Conservation (phyloP, 2,797 vertebrate genomes). For the Garrulus glandarius region DNA sequence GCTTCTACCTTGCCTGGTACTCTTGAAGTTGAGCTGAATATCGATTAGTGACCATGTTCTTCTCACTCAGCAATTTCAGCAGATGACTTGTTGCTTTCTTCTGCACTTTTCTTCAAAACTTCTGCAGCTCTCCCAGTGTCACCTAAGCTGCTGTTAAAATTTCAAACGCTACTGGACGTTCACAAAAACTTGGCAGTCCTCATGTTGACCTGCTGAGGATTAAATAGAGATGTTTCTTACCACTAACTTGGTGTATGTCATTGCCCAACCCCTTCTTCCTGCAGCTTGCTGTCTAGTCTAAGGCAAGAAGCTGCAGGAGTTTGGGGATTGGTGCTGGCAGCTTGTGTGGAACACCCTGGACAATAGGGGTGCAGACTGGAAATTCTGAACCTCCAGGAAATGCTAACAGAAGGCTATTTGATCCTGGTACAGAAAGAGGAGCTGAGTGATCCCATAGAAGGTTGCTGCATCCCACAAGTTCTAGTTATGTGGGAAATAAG, state of each 20-base stretch:
- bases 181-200: neutral
- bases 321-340: neutral
- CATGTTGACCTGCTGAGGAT: neutral
- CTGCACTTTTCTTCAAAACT: neutral
- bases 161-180: neutral
- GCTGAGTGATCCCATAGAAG: neutral
- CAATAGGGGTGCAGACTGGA: neutral
- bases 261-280: neutral
- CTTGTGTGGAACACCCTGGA: neutral
- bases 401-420: neutral
- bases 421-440: neutral
- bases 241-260: neutral
- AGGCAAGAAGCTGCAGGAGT: neutral
- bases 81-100: neutral
- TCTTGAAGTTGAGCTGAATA: neutral
- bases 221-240: neutral
- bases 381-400: neutral
- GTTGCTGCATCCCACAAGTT: neutral
- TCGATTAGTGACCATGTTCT: neutral
- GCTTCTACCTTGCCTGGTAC: neutral
- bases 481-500: neutral
- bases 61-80: neutral
- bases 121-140: neutral
- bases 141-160: neutral
- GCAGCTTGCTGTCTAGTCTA: neutral